Evolutionary conservation across 35 echinoderm and acorn worm genomes (phyloP).

Genomic region (Heliocidaris erythrogramma): DNA sequence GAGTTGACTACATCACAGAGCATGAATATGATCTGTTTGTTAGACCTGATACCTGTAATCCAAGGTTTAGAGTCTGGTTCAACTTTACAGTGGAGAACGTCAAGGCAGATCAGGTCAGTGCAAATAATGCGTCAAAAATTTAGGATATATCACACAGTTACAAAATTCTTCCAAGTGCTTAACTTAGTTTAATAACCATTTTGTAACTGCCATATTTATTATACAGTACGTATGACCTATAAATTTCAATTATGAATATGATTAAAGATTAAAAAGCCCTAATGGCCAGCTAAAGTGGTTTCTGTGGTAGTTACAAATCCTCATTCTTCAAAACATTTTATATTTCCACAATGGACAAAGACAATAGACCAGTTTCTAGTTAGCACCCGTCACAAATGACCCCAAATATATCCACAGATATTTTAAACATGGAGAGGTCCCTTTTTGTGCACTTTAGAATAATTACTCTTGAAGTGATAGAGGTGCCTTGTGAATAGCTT

Average conservation of each 20-base stretch:
- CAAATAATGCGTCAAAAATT: not conserved
- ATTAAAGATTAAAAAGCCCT: too few species aligned
- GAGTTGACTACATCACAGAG: constrained; percentile 97
- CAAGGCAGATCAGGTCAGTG: constrained; percentile 81
- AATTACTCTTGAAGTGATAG: too few species aligned
- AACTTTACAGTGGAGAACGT: constrained; percentile 99
- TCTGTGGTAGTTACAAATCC: too few species aligned
- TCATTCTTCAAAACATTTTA: too few species aligned
- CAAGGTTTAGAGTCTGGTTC: constrained; percentile 97
- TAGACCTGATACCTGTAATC: constrained; percentile 96
- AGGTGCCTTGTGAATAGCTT: too few species aligned
- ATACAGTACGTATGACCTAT: not conserved
- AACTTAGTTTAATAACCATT: not conserved
- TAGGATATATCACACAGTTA: not conserved
- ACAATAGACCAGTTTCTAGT: too few species aligned
- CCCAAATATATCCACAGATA: too few species aligned
- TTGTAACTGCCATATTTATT: not conserved
- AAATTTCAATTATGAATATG: not conserved
- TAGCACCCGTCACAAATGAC: too few species aligned
- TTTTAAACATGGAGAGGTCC: too few species aligned
- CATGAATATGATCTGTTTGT: constrained; percentile 99
- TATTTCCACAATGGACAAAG: too few species aligned
- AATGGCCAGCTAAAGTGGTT: too few species aligned
- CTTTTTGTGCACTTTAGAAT: too few species aligned
- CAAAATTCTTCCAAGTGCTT: not conserved